phyloP scores from a whole-genome alignment of 2,113 vertebrate genomes.

The Lutjanus erythropterus region DNA sequence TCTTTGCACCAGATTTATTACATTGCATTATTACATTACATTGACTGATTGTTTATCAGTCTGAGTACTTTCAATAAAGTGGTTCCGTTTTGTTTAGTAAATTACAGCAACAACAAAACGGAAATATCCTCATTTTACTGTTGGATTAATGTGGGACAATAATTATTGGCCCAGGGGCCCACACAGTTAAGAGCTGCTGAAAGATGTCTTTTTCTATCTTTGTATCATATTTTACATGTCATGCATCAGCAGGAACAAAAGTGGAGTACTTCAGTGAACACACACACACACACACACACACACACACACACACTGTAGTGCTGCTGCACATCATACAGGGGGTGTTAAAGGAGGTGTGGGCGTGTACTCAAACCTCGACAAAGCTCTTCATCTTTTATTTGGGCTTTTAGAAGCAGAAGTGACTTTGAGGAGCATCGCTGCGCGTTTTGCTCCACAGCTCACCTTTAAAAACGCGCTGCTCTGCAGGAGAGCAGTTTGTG shows the following conservation, averaged over 20 bases:
- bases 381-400: slow-evolving; percentile 25
- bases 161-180: neutral
- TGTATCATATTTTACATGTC: neutral
- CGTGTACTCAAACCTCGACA: slow-evolving; percentile 47
- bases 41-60: no score
- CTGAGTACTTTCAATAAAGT: neutral
- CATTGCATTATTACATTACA: no score
- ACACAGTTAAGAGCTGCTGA: neutral
- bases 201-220: neutral
- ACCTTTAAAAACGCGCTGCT: no score
- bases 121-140: no score
- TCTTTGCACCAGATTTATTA: neutral
- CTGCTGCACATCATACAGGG: slow-evolving; percentile 21
- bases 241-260: neutral
- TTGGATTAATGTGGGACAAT: neutral
- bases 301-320: neutral
- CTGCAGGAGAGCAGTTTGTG: neutral
- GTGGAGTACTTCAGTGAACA: neutral
- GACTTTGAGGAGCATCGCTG: slow-evolving; percentile 6
- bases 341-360: slow-evolving; percentile 34
- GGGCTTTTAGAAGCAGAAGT: slow-evolving; percentile 30
- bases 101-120: neutral
- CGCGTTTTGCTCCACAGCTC: neutral
- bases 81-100: neutral
- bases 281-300: neutral